Conservation (phyloP, 2,113 vertebrate species). For the Lathamus discolor region DNA sequence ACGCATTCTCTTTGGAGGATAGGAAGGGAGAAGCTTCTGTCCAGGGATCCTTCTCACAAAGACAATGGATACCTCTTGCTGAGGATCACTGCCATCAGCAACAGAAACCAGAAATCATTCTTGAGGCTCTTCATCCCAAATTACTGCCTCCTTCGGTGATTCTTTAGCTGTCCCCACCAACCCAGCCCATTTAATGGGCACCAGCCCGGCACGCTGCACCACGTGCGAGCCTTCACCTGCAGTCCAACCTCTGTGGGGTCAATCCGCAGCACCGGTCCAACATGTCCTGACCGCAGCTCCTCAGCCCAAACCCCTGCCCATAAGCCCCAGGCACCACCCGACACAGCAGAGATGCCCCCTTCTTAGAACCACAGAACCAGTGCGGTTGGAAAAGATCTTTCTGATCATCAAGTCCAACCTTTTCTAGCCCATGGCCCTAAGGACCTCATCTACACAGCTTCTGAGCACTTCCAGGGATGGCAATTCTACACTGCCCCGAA, state of each 20-base stretch:
- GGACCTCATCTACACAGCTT: background rate
- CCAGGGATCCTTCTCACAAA: background rate
- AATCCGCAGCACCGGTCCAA: rapidly evolving
- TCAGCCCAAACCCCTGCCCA: rapidly evolving
- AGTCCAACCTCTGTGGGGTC: background rate
- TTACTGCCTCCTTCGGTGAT: background rate
- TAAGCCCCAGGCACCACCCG: background rate
- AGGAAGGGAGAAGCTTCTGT: background rate
- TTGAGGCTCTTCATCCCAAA: background rate
- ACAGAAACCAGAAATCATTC: rapidly evolving
- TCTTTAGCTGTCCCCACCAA: rapidly evolving
- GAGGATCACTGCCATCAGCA: background rate
- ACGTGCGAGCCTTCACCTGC: rapidly evolving
- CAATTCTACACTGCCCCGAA: background rate
- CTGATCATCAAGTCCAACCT: background rate
- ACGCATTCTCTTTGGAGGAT: background rate
- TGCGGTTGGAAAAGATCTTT: background rate
- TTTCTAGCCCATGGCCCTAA: background rate
- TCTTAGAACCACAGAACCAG: background rate
- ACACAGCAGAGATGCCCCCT: background rate
- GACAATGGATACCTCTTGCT: background rate
- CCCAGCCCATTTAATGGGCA: rapidly evolving
- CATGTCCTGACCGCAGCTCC: background rate
- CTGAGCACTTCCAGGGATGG: background rate
- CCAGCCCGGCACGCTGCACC: background rate